phyloP scores from a whole-genome alignment of 2,797 vertebrate species.

The Molothrus ater region DNA sequence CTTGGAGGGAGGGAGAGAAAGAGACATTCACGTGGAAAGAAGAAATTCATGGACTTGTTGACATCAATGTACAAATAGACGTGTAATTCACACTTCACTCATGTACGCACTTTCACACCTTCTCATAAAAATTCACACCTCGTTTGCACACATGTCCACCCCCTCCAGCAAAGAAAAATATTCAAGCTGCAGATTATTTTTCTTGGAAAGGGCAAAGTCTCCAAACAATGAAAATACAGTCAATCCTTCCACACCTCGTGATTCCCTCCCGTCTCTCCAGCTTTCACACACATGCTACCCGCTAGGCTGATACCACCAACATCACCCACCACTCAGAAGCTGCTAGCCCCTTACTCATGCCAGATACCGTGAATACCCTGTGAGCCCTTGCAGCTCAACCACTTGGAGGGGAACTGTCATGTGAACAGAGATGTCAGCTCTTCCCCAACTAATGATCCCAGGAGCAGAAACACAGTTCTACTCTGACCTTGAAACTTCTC shows the following conservation, averaged over 20 bases:
- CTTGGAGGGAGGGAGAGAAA: not conserved
- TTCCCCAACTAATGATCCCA: not conserved
- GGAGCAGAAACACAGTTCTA: not conserved
- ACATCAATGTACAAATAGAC: conserved; percentile 53
- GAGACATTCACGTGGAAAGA: conserved; percentile 22
- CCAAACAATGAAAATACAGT: conserved; percentile 66
- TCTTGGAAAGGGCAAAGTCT: conserved; percentile 70
- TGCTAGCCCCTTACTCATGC: conserved; percentile 14
- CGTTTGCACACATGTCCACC: conserved; percentile 69
- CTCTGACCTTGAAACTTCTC: not conserved
- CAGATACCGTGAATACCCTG: not conserved
- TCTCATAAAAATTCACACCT: conserved; percentile 71
- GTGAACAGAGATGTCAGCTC: not conserved
- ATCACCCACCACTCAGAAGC: conserved; percentile 30
- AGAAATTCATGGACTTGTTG: conserved; percentile 49
- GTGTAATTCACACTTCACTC: conserved; percentile 70
- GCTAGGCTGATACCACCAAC: conserved; percentile 62
- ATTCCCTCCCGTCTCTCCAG: conserved; percentile 39
- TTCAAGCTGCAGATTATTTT: conserved; percentile 70
- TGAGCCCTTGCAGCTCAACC: not conserved
- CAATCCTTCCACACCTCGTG: conserved; percentile 56
- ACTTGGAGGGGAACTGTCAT: not conserved
- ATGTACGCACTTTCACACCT: conserved; percentile 66
- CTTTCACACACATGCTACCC: conserved; percentile 42
- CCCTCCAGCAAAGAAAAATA: conserved; percentile 70